Conservation (phyloP, 2,797 vertebrate genomes). For the Diplodus sargus region DNA sequence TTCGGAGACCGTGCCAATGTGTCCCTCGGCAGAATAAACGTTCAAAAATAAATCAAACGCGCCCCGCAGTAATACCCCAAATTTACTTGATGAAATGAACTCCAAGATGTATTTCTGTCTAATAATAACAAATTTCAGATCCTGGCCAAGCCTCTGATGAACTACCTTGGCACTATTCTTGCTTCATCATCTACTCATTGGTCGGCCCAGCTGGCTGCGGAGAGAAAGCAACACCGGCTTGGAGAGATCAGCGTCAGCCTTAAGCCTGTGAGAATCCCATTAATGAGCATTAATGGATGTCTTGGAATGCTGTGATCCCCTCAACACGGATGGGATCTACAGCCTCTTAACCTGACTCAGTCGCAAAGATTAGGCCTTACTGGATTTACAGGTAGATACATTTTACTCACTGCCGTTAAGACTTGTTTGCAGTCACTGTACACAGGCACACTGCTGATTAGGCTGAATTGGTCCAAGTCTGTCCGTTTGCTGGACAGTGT, state of each 20-base stretch:
- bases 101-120: conserved; percentile 57
- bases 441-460: neutral
- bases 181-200: conserved; percentile 65
- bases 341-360: conserved; percentile 54
- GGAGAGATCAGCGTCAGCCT: conserved; percentile 61
- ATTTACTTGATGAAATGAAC: conserved; percentile 66
- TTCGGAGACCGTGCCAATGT: conserved; percentile 26
- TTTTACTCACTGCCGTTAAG: conserved; percentile 40
- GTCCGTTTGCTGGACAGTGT: neutral
- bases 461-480: too few species aligned
- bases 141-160: conserved; percentile 52
- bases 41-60: conserved; percentile 52
- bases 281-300: conserved; percentile 76
- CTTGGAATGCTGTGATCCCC: conserved; percentile 64
- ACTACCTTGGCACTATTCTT: conserved; percentile 59
- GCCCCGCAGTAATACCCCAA: conserved; percentile 42
- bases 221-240: conserved; percentile 45
- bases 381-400: conserved; percentile 53
- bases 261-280: conserved; percentile 69
- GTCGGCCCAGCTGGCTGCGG: conserved; percentile 50
- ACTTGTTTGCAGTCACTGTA: conserved; percentile 11
- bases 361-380: conserved; percentile 58
- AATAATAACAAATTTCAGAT: conserved; percentile 64
- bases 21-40: conserved; percentile 33
- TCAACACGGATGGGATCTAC: conserved; percentile 60